A percentile compares a stretch with the other conserved stretches of the same genome.
These are phyloP conservation scores for Furcifer pardalis DNA, from an alignment of 2,797 vertebrate species.

Conservation along the genomic window DNA sequence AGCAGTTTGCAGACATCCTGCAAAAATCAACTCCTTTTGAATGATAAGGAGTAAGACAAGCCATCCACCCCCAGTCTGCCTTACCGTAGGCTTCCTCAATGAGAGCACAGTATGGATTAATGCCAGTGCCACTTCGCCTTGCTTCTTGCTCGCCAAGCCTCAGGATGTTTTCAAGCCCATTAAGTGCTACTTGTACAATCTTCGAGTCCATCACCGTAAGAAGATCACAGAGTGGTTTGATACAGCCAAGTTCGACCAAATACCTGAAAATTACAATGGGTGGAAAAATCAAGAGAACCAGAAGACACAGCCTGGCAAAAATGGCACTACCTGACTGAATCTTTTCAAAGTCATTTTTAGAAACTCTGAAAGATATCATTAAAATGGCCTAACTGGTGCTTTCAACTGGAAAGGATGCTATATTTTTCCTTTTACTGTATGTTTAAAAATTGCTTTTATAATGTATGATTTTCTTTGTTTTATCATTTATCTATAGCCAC, in stretches of 20 bases:
- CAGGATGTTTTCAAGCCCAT: constrained; percentile 95
- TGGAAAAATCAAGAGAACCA: constrained; percentile 18
- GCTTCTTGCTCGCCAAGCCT: constrained; percentile 94
- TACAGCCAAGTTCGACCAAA: constrained; percentile 93
- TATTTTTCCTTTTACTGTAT: not conserved
- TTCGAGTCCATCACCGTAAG: constrained; percentile 98
- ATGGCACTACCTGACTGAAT: not conserved
- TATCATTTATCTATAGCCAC: not conserved
- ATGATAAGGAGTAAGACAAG: not conserved
- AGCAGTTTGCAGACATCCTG: not conserved
- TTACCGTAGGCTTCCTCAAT: constrained; percentile 97
- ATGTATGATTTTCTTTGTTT: not conserved
- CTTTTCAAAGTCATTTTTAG: no score
- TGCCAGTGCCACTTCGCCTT: constrained; percentile 88
- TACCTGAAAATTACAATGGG: constrained; percentile 79
- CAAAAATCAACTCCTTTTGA: not conserved
- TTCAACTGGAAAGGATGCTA: not conserved
- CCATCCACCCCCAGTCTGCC: constrained; percentile 23
- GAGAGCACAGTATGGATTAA: constrained; percentile 95
- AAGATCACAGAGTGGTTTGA: constrained; percentile 96
- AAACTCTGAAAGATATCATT: not conserved
- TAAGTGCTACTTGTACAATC: constrained; percentile 96
- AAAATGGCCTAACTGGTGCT: not conserved
- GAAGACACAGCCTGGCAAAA: not conserved
- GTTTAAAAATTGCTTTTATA: not conserved